phyloP scores from a whole-genome alignment of 2,113 vertebrate genomes.

The Eulemur rufifrons region DNA sequence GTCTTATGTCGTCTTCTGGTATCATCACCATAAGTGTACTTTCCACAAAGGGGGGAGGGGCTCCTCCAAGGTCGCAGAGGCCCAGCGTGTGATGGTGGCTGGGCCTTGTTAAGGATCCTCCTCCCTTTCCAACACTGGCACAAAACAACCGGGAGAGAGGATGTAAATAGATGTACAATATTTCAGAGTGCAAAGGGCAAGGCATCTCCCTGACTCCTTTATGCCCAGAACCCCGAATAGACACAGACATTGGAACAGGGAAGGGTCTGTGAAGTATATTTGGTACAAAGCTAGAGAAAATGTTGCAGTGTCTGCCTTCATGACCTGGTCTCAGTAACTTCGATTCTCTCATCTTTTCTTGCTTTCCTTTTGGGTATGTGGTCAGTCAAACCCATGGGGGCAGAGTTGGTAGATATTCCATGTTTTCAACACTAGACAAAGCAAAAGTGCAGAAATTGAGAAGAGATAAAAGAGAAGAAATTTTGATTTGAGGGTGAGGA shows the following conservation, averaged over 20 bases:
- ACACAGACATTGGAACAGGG: background rate
- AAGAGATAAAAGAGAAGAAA: conserved; percentile 3
- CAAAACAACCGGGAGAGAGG: background rate
- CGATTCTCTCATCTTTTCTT: background rate
- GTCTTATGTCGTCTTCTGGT: background rate
- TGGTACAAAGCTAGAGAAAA: background rate
- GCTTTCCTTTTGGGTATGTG: background rate
- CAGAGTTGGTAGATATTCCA: background rate
- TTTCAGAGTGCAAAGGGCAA: background rate
- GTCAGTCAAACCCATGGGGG: background rate
- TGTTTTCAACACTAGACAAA: background rate
- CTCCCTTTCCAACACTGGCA: background rate
- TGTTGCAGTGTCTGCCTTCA: background rate
- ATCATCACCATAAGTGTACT: background rate
- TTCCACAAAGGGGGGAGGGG: background rate
- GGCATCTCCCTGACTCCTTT: background rate
- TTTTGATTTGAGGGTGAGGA: background rate
- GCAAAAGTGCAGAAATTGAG: background rate
- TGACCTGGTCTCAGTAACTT: background rate
- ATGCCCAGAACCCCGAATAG: background rate
- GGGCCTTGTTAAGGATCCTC: background rate
- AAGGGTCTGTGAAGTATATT: background rate
- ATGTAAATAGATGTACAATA: background rate
- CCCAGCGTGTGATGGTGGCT: background rate
- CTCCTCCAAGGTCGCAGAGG: background rate